phyloP scores from a whole-genome alignment of 2,113 vertebrate species.

The Mus spicilegus region DNA sequence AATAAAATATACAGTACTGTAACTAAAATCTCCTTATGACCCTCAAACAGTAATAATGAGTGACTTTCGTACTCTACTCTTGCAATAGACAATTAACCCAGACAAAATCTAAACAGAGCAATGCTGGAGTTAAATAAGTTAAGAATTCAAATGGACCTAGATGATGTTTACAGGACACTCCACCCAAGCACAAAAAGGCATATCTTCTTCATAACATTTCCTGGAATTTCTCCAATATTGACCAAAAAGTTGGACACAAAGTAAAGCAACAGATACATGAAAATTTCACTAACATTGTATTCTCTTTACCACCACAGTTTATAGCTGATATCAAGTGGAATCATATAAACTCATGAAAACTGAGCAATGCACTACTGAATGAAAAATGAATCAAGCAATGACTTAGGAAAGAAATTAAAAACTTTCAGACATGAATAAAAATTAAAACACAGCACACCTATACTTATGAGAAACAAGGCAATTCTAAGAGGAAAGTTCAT shows the following conservation, averaged over 20 bases:
- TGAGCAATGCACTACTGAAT: not conserved
- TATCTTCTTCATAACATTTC: not conserved
- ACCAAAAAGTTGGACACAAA: not conserved
- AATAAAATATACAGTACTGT: not conserved
- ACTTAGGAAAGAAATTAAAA: not conserved
- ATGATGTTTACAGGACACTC: not conserved
- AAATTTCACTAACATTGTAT: not conserved
- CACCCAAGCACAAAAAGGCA: not conserved
- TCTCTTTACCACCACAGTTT: not conserved
- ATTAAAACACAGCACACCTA: too few relatives aligned
- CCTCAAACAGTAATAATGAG: not conserved
- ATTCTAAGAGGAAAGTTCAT: too few relatives aligned
- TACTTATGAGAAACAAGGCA: too few relatives aligned
- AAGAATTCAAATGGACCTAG: not conserved
- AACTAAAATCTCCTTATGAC: not conserved
- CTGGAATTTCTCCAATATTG: not conserved
- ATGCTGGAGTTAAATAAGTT: not conserved
- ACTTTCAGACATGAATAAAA: too few relatives aligned
- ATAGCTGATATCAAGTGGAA: not conserved
- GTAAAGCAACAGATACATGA: not conserved
- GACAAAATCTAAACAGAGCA: not conserved
- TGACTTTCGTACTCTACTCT: not conserved
- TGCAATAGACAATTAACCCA: not conserved
- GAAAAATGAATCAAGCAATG: not conserved
- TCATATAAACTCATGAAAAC: not conserved